A percentile compares a stretch with the other conserved stretches of the same genome.
Evolutionary conservation across 1,140 invertebrate species (phyloP).

Genomic region (Druon quercuslanigerum): DNA sequence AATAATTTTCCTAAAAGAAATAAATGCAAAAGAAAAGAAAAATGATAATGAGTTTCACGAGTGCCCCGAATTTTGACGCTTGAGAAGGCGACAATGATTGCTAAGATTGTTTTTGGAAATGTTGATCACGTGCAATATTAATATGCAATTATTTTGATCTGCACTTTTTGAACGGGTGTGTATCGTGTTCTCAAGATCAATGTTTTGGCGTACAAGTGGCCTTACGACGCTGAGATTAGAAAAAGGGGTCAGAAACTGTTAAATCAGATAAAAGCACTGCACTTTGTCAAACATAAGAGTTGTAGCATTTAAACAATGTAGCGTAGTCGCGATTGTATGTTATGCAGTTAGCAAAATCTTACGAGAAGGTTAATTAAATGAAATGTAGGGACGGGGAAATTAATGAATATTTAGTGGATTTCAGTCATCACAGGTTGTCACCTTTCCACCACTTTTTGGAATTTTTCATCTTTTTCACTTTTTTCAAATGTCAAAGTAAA

Average conservation of each 20-base stretch:
- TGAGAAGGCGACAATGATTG: slow-evolving; percentile 2
- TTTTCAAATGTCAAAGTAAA: too few species aligned
- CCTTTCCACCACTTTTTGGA: too few species aligned
- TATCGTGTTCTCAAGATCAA: slow-evolving; percentile 11
- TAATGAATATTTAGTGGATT: too few species aligned
- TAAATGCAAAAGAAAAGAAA: neutral
- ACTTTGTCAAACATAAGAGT: neutral
- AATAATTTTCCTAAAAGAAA: neutral
- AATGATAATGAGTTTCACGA: neutral
- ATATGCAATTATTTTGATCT: neutral
- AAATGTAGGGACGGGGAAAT: too few species aligned
- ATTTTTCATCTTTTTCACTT: too few species aligned
- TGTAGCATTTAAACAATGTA: neutral
- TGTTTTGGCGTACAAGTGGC: slow-evolving; percentile 3
- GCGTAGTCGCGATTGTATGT: slow-evolving; percentile 2
- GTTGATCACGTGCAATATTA: neutral
- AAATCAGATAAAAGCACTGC: neutral
- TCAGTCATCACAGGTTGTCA: too few species aligned
- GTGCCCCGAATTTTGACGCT: slow-evolving; percentile 2
- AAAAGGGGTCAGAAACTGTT: slow-evolving; percentile 12
- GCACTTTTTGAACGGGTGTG: neutral
- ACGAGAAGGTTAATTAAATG: too few species aligned
- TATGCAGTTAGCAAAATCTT: neutral
- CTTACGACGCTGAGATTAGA: slow-evolving; percentile 3
- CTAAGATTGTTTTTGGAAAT: neutral